phyloP scores from a whole-genome alignment of 2,888 invertebrate species.

The Microctonus aethiopoides region DNA sequence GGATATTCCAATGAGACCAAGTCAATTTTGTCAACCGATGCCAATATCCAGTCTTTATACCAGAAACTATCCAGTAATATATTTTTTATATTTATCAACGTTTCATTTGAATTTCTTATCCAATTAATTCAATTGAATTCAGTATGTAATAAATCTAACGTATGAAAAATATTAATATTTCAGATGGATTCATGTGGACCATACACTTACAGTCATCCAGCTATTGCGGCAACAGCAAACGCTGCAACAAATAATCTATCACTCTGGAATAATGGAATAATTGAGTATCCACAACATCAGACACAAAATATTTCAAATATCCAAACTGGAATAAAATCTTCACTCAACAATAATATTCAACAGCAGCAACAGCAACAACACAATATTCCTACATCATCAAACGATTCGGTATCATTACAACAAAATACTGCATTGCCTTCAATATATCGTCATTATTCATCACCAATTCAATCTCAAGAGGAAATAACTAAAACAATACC shows the following conservation, averaged over 20 bases:
- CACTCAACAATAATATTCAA: no score
- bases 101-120: no score
- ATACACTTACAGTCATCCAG: slow-evolving; percentile 44
- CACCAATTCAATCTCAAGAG: neutral
- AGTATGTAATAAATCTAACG: no score
- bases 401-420: neutral
- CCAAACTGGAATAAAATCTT: slow-evolving; percentile 4
- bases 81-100: neutral
- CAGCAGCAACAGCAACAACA: no score
- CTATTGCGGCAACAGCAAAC: slow-evolving; percentile 46
- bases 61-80: slow-evolving; percentile 42
- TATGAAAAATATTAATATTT: neutral
- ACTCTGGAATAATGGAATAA: slow-evolving; percentile 39
- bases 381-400: neutral
- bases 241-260: slow-evolving; percentile 32
- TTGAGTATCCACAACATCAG: slow-evolving; percentile 40
- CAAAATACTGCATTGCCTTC: neutral
- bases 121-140: no score
- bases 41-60: slow-evolving; percentile 49
- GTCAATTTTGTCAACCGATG: slow-evolving; percentile 43
- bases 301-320: slow-evolving; percentile 30
- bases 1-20: neutral
- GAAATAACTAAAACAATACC: neutral
- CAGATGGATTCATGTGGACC: slow-evolving; percentile 45
- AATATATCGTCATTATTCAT: neutral